Base-by-base conservation (phyloP, 2,113 vertebrate species). In the Cephalopterus ornatus region DNA sequence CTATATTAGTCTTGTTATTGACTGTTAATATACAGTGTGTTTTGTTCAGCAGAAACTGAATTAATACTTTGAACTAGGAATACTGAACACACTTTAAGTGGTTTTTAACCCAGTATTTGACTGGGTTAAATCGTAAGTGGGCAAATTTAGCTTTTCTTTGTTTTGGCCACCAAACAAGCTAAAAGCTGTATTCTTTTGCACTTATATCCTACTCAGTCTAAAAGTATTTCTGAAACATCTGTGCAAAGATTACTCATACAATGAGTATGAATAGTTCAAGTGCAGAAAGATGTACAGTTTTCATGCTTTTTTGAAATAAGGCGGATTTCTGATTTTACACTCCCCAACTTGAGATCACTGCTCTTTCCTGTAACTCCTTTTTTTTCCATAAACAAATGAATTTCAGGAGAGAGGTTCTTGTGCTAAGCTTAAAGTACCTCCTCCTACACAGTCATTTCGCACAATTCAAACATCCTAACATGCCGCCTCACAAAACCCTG, bases 191-290 rank as follows among this genome's bases (percentile, higher is more conserved):
- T 61, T 91, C 32, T 88, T 86, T 91, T 88, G 44, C 49, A 72
- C 44, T 93, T 70, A 68, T 68, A 93, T 86, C 80, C 65, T 92
- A 93, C 21, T 90, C 61, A 91, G 66, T 85, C 70, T 84, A 78
- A 84, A 95, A 96, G 77, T 75, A 88, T 94, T 93, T 92, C 52
- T 95, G 80, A 93, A 94, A 95, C 92, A 96, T 97, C 88, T 97
- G 90, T 92, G 73, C 79, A 85, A 78, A 67, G 92, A 93, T 96
- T 96, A 95, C 93, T 97, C 94, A 96, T 75, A 85, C 90, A 81
- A 55, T 53, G 66, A 85, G 79, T 68, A 96, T 86, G 88, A 95
- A 92, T 13, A 75, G 83, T 91, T 93, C 73, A 88, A 91, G n/a
- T 65, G 70, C 50, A 92, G 85, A 86, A 94, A 83, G 91, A 96